These are phyloP conservation scores for Mustelus asterias DNA, from an alignment of 2,113 vertebrate genomes.

Conservation along the genomic window DNA sequence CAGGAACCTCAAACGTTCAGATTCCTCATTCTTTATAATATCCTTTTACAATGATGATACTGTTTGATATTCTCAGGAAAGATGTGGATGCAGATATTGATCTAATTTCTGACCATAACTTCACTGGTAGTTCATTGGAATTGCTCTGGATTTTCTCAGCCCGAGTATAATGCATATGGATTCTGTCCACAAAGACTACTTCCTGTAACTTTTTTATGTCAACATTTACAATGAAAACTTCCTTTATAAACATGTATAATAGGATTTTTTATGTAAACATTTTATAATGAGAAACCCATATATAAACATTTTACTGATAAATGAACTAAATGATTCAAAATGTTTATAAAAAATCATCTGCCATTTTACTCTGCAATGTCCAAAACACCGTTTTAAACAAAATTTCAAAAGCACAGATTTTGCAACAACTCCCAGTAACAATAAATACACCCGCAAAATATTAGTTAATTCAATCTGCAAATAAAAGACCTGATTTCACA, in stretches of 20 bases:
- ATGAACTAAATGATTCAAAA: slow-evolving; percentile 17
- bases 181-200: neutral
- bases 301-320: slow-evolving; percentile 18
- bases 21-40: neutral
- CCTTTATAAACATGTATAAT: neutral
- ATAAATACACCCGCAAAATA: neutral
- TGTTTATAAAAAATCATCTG: neutral
- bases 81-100: neutral
- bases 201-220: slow-evolving; percentile 17
- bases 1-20: neutral
- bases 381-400: neutral
- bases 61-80: neutral
- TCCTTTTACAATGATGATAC: neutral
- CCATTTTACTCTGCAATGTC: neutral
- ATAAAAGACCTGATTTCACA: neutral
- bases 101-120: neutral
- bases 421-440: neutral
- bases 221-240: neutral
- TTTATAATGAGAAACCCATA: neutral
- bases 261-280: slow-evolving; percentile 21
- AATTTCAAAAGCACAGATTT: slow-evolving; percentile 6
- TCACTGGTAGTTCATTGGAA: neutral
- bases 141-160: neutral
- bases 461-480: neutral
- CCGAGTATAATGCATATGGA: neutral